Evolutionary conservation across 2,888 invertebrate species (phyloP), one percentile per base, ranked within the genome.

Genomic region (Stegana nigrithorax): DNA sequence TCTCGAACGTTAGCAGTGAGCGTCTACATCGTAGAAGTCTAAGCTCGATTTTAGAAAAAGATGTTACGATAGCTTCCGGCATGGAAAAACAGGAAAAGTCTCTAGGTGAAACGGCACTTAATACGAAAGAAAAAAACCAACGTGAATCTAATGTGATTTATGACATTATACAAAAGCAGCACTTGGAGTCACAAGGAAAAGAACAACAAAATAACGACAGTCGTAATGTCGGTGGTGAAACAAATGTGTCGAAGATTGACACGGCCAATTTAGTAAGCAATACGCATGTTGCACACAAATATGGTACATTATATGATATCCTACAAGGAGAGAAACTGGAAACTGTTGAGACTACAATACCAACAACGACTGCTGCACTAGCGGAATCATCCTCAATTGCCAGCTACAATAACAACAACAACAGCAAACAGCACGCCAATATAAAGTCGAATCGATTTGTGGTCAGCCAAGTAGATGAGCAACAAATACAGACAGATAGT

Each of bases 221-320:
- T 44, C 29, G 32, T 27, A 36, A 19, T 65, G 70, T 63, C 68
- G 66, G 69, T 42, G 66, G 67, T 67, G 67, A 21, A 39, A 6
- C 51, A 51, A 51, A 19, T 53, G 27, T 8, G 36, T n/a, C 39
- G 57, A 21, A 53, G 32, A 21, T 10, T 53, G 53, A 53, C 53
- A 58, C 63, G 55, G 25, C 67, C 57, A 62, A 67, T 70, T 64
- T 66, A 63, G 65, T n/a, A n/a, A n/a, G n/a, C n/a, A n/a, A 59
- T 57, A 68, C 63, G 60, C 71, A 67, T 60, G 62, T 66, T 62
- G 47, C 65, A 50, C 73, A 75, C 70, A 84, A 83, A 69, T 84
- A 84, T 72, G 85, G 84, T 67, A 84, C 84, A 45, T 85, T 86
- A 71, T 86, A 86, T 71, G 86, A 86, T 68, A 86, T 86, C 59